A percentile compares a stretch with the other conserved stretches of the same genome.
These are phyloP conservation scores for Leptura quadrifasciata DNA, from an alignment of 2,888 invertebrate species.

Conservation along the genomic window DNA sequence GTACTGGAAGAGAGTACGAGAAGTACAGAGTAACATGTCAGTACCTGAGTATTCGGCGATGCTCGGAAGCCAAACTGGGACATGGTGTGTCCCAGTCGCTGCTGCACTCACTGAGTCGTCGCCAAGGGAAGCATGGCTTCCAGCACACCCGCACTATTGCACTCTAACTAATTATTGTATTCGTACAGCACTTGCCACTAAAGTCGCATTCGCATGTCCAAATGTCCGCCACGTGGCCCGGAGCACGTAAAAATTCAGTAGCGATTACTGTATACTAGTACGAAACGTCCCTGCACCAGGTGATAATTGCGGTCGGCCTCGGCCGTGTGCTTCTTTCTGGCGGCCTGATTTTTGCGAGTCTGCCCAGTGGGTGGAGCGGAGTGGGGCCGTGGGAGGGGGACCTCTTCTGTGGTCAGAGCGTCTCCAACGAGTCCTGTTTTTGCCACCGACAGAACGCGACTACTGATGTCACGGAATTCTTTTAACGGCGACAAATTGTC, in stretches of 20 bases:
- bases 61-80: constrained; percentile 82
- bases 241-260: constrained; percentile 62
- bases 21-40: constrained; percentile 30
- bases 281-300: constrained; percentile 68
- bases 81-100: constrained; percentile 78
- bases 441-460: constrained; percentile 74
- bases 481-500: constrained; percentile 75
- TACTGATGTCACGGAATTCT: constrained; percentile 75
- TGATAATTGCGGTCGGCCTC: constrained; percentile 74
- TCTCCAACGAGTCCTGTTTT: constrained; percentile 72
- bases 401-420: constrained; percentile 70
- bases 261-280: constrained; percentile 48
- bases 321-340: constrained; percentile 78
- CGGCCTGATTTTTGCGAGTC: constrained; percentile 75
- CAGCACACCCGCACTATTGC: constrained; percentile 63
- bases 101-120: constrained; percentile 72
- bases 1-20: constrained; percentile 40
- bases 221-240: constrained; percentile 58
- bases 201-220: constrained; percentile 40
- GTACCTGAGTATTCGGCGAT: constrained; percentile 81
- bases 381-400: constrained; percentile 74
- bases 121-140: constrained; percentile 72
- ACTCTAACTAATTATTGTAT: constrained; percentile 44
- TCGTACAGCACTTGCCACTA: constrained; percentile 40
- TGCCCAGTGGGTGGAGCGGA: constrained; percentile 76